Evolutionary conservation across 1,140 invertebrate genomes (phyloP).

Genomic region (Hypothenemus hampei): DNA sequence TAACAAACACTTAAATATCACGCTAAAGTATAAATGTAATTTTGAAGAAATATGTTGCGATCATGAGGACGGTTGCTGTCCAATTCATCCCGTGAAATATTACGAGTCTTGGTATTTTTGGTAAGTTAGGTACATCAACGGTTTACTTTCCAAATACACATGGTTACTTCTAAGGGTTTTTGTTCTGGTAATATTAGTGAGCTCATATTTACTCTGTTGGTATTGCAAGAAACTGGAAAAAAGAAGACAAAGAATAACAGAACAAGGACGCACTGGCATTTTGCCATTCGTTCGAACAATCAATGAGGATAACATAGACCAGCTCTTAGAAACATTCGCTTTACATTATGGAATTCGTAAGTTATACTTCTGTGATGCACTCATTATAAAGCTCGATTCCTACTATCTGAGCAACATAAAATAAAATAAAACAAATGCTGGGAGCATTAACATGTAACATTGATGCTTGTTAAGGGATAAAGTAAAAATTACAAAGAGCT

Average conservation of each 20-base stretch:
- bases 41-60: conserved; percentile 4
- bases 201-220: conserved; percentile 9
- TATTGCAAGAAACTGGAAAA: conserved; percentile 18
- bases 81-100: not conserved
- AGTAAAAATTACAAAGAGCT: no score
- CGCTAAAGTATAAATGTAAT: no score
- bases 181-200: conserved; percentile 2
- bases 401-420: no score
- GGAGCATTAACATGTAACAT: no score
- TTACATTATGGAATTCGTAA: conserved; percentile 7
- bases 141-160: not conserved
- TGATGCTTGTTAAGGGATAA: no score
- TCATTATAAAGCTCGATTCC: no score
- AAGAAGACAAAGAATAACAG: conserved; percentile 1
- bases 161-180: conserved; percentile 1
- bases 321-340: conserved; percentile 6
- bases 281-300: not conserved
- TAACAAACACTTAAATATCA: no score
- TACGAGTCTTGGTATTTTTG: conserved; percentile 8
- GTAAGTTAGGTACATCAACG: not conserved
- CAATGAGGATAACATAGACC: conserved; percentile 11
- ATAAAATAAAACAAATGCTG: no score
- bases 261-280: no score
- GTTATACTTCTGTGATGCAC: no score
- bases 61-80: not conserved